These are phyloP conservation scores for Megaleporinus macrocephalus DNA, from an alignment of 2,113 vertebrate genomes.

Conservation along the genomic window DNA sequence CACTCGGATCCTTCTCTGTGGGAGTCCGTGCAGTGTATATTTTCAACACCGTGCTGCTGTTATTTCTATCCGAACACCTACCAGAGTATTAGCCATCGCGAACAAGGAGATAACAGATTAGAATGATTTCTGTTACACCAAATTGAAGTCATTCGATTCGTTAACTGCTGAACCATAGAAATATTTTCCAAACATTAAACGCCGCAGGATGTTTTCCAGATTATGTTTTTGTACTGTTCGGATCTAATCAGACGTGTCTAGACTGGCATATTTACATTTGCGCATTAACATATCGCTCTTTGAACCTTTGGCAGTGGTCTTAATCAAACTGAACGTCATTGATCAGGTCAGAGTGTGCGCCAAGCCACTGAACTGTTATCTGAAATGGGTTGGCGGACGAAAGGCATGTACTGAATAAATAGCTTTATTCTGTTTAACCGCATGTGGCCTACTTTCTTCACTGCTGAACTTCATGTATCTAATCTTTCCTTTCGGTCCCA, in stretches of 20 bases:
- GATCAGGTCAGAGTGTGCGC: constrained; percentile 46
- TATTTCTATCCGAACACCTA: too few species aligned
- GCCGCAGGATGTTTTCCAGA: background rate
- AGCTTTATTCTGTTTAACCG: background rate
- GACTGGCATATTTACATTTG: constrained; percentile 5
- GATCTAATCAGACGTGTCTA: background rate
- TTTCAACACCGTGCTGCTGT: too few species aligned
- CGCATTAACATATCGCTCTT: constrained; percentile 27
- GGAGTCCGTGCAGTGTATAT: too few species aligned
- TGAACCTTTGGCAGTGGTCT: constrained; percentile 28
- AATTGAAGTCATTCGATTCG: background rate
- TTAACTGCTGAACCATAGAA: background rate
- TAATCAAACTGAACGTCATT: constrained; percentile 50
- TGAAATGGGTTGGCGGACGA: background rate
- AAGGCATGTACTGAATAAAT: constrained; percentile 8
- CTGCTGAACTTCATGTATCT: background rate
- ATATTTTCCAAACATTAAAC: too few species aligned
- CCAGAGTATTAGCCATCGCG: too few species aligned
- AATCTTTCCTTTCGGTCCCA: background rate
- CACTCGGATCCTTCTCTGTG: too few species aligned
- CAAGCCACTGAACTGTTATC: constrained; percentile 45
- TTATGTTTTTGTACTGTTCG: background rate
- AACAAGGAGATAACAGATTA: background rate
- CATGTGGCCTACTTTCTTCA: background rate
- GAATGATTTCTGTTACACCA: background rate